These are phyloP conservation scores for Gortyna flavago DNA, from an alignment of 2,888 invertebrate species.

Conservation along the genomic window DNA sequence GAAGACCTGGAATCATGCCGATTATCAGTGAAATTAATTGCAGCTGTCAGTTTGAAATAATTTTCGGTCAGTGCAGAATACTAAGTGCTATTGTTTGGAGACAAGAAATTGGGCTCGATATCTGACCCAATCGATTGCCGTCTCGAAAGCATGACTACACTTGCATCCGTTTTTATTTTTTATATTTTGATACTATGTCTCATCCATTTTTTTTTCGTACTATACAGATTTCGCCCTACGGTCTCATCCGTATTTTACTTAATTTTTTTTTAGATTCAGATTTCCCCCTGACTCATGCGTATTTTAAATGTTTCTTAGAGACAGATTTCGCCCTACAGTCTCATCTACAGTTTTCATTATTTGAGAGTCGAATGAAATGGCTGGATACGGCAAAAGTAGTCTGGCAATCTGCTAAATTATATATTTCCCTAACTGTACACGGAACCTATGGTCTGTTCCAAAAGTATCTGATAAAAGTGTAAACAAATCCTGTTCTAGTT, in stretches of 20 bases:
- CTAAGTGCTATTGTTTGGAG: background rate
- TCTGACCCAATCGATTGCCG: background rate
- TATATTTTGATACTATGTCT: no score
- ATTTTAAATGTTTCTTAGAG: background rate
- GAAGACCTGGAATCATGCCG: background rate
- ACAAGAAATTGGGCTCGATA: background rate
- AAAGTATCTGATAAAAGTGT: background rate
- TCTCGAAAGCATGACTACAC: background rate
- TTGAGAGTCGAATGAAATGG: no score
- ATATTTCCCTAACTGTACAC: background rate
- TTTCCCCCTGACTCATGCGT: background rate
- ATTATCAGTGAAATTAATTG: background rate
- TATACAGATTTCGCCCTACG: no score
- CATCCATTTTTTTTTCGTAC: no score
- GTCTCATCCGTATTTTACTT: no score
- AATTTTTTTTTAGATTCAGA: background rate
- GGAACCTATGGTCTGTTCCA: background rate
- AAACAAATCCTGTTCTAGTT: background rate
- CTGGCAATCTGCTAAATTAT: background rate
- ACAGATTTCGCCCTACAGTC: background rate
- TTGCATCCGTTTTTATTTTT: background rate
- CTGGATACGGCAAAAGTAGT: background rate
- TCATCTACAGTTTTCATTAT: background rate
- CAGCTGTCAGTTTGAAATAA: background rate
- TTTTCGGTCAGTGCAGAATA: background rate